Conservation (phyloP, 2,113 vertebrate species). For the Leuciscus idus region DNA sequence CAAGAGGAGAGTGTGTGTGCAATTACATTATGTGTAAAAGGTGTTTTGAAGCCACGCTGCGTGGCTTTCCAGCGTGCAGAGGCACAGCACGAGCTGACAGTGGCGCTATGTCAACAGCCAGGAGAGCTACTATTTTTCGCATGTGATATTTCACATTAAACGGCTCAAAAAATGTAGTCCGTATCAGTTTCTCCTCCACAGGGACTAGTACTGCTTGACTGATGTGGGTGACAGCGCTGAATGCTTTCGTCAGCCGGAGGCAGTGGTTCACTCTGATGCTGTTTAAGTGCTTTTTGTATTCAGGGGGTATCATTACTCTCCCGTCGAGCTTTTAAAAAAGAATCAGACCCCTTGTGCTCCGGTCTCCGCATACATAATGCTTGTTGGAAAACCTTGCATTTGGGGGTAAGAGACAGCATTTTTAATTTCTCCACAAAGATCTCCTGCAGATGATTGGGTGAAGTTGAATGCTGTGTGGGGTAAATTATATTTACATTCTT, state of each 20-base stretch:
- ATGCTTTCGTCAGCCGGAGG: constrained; percentile 74
- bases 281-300: constrained; percentile 73
- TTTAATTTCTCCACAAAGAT: constrained; percentile 30
- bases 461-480: constrained; percentile 33
- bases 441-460: constrained; percentile 7
- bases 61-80: constrained; percentile 54
- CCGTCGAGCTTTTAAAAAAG: constrained; percentile 64
- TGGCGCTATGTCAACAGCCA: constrained; percentile 71
- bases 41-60: constrained; percentile 63
- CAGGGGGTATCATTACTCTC: constrained; percentile 69
- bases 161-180: constrained; percentile 66
- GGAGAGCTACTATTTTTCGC: constrained; percentile 61
- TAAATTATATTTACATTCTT: constrained; percentile 47
- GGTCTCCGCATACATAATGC: constrained; percentile 6
- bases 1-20: constrained; percentile 63
- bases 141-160: constrained; percentile 71
- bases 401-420: constrained; percentile 2
- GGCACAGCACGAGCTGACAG: constrained; percentile 70
- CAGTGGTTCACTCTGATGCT: constrained; percentile 71
- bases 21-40: constrained; percentile 76
- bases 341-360: constrained; percentile 14
- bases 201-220: constrained; percentile 71
- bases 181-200: constrained; percentile 70
- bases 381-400: not conserved
- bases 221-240: constrained; percentile 76